phyloP scores from a whole-genome alignment of 1,140 invertebrate species.

The Amyelois transitella region DNA sequence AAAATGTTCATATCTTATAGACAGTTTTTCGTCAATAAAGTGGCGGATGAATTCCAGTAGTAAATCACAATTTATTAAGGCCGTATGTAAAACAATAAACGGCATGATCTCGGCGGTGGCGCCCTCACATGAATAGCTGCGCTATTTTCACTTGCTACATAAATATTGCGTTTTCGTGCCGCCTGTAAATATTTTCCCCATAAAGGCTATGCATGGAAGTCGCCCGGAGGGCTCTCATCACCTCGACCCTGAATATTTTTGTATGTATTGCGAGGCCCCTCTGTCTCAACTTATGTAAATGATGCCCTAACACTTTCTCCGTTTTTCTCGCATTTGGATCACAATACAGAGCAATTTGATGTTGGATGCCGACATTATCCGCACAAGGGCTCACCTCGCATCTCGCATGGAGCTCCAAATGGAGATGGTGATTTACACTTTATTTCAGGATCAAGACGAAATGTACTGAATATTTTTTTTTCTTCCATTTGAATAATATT shows the following conservation, averaged over 20 bases:
- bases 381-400: slow-evolving; percentile 45
- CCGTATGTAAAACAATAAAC: slow-evolving; percentile 38
- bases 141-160: slow-evolving; percentile 41
- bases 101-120: slow-evolving; percentile 17
- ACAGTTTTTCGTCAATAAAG: neutral
- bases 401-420: slow-evolving; percentile 41
- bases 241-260: slow-evolving; percentile 69
- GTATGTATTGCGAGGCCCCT: slow-evolving; percentile 54
- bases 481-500: neutral
- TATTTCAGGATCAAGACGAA: slow-evolving; percentile 33
- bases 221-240: slow-evolving; percentile 59
- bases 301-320: slow-evolving; percentile 61
- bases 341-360: slow-evolving; percentile 70
- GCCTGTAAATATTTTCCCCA: slow-evolving; percentile 64
- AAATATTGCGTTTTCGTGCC: slow-evolving; percentile 51
- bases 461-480: slow-evolving; percentile 16
- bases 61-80: slow-evolving; percentile 30
- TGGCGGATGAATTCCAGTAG: slow-evolving; percentile 1
- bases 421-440: slow-evolving; percentile 51
- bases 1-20: neutral
- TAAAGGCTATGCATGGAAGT: slow-evolving; percentile 55
- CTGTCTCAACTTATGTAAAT: slow-evolving; percentile 73
- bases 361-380: slow-evolving; percentile 56
- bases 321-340: slow-evolving; percentile 67
- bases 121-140: slow-evolving; percentile 21